These are phyloP conservation scores for Metacarcinus magister DNA, from an alignment of 2,888 invertebrate genomes.

Conservation along the genomic window DNA sequence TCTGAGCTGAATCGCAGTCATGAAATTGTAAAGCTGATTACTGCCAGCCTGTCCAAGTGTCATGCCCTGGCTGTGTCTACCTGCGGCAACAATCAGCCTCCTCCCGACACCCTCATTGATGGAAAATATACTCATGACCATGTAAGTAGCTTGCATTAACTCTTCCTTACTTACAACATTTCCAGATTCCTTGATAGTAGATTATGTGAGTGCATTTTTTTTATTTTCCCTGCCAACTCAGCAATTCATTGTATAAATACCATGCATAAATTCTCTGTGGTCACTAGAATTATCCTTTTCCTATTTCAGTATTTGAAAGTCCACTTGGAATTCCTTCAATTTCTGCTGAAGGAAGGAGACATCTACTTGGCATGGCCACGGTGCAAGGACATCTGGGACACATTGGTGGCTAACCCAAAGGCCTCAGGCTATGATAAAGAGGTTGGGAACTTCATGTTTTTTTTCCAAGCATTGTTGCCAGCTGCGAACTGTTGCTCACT, in stretches of 20 bases:
- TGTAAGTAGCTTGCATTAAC: slow-evolving; percentile 83
- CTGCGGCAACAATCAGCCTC: slow-evolving; percentile 83
- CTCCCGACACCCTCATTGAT: slow-evolving; percentile 85
- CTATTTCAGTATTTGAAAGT: slow-evolving; percentile 84
- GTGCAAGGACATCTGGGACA: slow-evolving; percentile 86
- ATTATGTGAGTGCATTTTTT: background rate
- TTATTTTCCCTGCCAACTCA: background rate
- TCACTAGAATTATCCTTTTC: background rate
- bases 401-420: slow-evolving; percentile 85
- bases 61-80: slow-evolving; percentile 84
- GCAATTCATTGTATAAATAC: background rate
- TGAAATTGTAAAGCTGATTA: slow-evolving; percentile 85
- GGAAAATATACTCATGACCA: slow-evolving; percentile 85
- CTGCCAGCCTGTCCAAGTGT: slow-evolving; percentile 85
- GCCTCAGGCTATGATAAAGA: slow-evolving; percentile 85
- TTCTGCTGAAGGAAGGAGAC: slow-evolving; percentile 86
- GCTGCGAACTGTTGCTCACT: background rate
- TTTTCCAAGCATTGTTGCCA: background rate
- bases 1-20: slow-evolving; percentile 85
- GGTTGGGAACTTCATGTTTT: slow-evolving; percentile 83
- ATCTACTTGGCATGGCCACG: slow-evolving; percentile 85
- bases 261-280: background rate
- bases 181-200: background rate
- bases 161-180: background rate
- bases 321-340: slow-evolving; percentile 86